Evolutionary conservation across 1,140 invertebrate species (phyloP), one percentile per base, ranked within the genome.

Genomic region (Samia ricini): DNA sequence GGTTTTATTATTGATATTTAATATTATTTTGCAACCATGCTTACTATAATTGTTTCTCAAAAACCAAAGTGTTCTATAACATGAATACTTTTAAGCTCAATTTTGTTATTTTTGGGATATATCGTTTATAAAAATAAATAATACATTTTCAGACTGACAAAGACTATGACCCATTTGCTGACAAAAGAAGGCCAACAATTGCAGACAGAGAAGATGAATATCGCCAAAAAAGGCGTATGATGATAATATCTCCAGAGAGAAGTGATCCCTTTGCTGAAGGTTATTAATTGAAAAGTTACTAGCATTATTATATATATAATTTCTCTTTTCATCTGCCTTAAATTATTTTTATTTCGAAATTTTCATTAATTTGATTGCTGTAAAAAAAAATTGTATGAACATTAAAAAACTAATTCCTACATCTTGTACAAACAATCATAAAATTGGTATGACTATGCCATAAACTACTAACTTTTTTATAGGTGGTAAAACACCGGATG

Each of bases 401-500:
- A n/a, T n/a, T n/a, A n/a, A n/a, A n/a, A n/a, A n/a, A n/a, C n/a
- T n/a, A 48, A 1, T 48, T 48, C 10, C 18, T n/a, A 48, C 5
- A 48, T 48, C 36, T n/a, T 15, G 36, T 2, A 48, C 18, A 48
- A n/a, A 48, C 18, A 6, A 2, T 2, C 5, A 6, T 4, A 4
- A 2, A 50, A 7, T 22, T 12, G 2, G 22, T n/a, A 52, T 52
- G 51, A 4, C n/a, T 51, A 52, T 23, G n/a, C n/a, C n/a, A 42
- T 7, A 22, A 23, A 7, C 2, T 7, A 22, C 12, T 22, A 0
- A 22, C 22, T 52, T 20, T 22, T 20, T 96, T 97, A 71, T 93
- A 99, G 98, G 98, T 92, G 99, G 98, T 10, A 99, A 99, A 92
- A 99, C 99, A 21, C 99, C 99, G 49, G 98, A 99, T 94, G 92